A percentile compares a stretch with the other conserved stretches of the same genome.
Evolutionary conservation across 2,888 invertebrate species (phyloP).

Genomic region (Apeira syringaria): DNA sequence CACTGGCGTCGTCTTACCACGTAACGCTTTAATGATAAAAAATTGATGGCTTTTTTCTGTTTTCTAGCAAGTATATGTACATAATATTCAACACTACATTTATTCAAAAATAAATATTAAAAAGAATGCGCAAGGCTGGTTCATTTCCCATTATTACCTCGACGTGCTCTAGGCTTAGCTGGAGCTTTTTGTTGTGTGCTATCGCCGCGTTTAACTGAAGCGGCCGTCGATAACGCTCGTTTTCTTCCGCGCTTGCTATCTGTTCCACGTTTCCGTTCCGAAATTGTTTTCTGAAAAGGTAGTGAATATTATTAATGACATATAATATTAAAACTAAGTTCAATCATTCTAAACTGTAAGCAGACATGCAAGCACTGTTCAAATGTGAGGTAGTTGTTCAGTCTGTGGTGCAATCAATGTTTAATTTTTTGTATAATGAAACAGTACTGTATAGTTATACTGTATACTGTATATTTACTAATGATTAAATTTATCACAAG

Average conservation of each 20-base stretch:
- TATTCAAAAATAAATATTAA: constrained; percentile 1
- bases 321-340: no score
- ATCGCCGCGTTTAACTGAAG: constrained; percentile 44
- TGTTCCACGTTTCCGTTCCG: constrained; percentile 40
- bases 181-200: constrained; percentile 34
- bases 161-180: constrained; percentile 52
- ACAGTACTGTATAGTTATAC: no score
- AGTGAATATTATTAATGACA: background rate
- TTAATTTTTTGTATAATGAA: no score
- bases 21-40: constrained; percentile 27
- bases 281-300: constrained; percentile 38
- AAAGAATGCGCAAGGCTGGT: background rate
- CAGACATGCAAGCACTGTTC: no score
- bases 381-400: no score
- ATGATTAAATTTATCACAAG: no score
- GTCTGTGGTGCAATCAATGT: no score
- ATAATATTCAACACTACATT: background rate
- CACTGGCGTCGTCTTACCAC: constrained; percentile 58
- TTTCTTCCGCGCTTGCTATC: constrained; percentile 66
- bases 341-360: no score
- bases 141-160: constrained; percentile 45
- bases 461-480: no score
- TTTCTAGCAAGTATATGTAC: background rate
- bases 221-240: constrained; percentile 61
- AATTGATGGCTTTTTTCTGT: constrained; percentile 8